phyloP scores from a whole-genome alignment of 2,797 vertebrate species.

The Leptoclinus maculatus region DNA sequence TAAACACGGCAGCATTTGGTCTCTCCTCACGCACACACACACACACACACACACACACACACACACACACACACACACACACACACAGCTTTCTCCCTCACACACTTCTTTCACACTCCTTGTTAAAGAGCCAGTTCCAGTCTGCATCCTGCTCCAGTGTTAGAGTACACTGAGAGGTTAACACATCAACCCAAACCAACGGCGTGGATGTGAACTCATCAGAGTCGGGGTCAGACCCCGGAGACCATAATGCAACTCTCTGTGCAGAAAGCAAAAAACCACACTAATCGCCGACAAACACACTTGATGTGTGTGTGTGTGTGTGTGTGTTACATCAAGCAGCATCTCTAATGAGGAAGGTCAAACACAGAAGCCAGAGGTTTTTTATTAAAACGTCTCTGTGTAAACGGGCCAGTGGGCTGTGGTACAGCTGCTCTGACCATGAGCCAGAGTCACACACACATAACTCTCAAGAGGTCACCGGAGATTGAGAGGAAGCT shows the following conservation, averaged over 20 bases:
- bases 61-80: slow-evolving; percentile 2
- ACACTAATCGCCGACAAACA: slow-evolving; percentile 11
- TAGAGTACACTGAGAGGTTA: slow-evolving; percentile 12
- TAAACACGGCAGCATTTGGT: slow-evolving; percentile 32
- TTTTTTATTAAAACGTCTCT: slow-evolving; percentile 20
- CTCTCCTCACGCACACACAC: background rate
- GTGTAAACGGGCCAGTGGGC: slow-evolving; percentile 9
- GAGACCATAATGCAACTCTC: slow-evolving; percentile 30
- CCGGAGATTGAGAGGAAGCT: background rate
- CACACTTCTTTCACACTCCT: slow-evolving; percentile 10
- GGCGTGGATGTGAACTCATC: slow-evolving; percentile 22
- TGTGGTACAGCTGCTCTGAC: slow-evolving; percentile 9
- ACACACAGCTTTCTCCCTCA: background rate
- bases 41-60: background rate
- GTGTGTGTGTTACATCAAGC: slow-evolving; percentile 3
- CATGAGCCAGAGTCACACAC: background rate
- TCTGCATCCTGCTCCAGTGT: slow-evolving; percentile 16
- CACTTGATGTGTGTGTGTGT: background rate
- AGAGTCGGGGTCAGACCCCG: slow-evolving; percentile 3
- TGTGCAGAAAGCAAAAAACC: slow-evolving; percentile 7
- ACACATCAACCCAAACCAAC: slow-evolving; percentile 24
- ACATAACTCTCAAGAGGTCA: background rate
- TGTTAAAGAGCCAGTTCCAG: slow-evolving; percentile 28
- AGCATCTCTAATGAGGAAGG: slow-evolving; percentile 47
- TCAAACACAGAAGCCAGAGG: slow-evolving; percentile 24